Conservation (phyloP, 1,140 invertebrate genomes). For the Halotydeus destructor region DNA sequence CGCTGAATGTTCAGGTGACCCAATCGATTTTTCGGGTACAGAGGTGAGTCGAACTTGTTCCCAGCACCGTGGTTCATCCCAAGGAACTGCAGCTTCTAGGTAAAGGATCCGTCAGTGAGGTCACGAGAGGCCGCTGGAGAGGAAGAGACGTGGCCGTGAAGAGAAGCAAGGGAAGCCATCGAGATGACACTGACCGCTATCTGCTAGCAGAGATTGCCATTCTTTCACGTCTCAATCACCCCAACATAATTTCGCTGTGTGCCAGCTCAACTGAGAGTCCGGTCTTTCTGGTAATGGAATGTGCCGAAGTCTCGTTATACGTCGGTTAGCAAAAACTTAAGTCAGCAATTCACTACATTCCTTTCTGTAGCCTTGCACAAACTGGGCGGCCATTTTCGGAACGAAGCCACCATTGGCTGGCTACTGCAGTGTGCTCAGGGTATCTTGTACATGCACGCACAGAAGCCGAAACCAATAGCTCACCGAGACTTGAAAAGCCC, state of each 20-base stretch:
- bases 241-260: slow-evolving; percentile 88
- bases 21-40: too few species aligned
- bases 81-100: slow-evolving; percentile 33
- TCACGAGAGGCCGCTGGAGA: slow-evolving; percentile 68
- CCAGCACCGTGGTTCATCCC: too few species aligned
- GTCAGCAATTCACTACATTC: slow-evolving; percentile 2
- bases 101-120: slow-evolving; percentile 87
- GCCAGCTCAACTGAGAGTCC: slow-evolving; percentile 46
- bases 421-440: slow-evolving; percentile 75
- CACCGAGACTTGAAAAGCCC: slow-evolving; percentile 89
- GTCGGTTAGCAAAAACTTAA: not conserved
- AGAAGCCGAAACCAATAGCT: slow-evolving; percentile 83
- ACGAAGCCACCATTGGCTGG: slow-evolving; percentile 81
- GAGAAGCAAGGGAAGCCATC: too few species aligned
- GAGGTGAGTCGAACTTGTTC: too few species aligned
- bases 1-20: too few species aligned
- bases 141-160: slow-evolving; percentile 72
- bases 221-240: slow-evolving; percentile 68
- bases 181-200: slow-evolving; percentile 58
- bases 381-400: slow-evolving; percentile 43
- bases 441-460: slow-evolving; percentile 78
- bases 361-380: slow-evolving; percentile 30
- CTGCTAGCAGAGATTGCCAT: slow-evolving; percentile 31
- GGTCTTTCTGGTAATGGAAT: slow-evolving; percentile 90
- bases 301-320: slow-evolving; percentile 60